A percentile compares a stretch with the other conserved stretches of the same genome.
These are phyloP conservation scores for Drosophila flavopinicola DNA, from an alignment of 2,888 invertebrate genomes.

Conservation along the genomic window DNA sequence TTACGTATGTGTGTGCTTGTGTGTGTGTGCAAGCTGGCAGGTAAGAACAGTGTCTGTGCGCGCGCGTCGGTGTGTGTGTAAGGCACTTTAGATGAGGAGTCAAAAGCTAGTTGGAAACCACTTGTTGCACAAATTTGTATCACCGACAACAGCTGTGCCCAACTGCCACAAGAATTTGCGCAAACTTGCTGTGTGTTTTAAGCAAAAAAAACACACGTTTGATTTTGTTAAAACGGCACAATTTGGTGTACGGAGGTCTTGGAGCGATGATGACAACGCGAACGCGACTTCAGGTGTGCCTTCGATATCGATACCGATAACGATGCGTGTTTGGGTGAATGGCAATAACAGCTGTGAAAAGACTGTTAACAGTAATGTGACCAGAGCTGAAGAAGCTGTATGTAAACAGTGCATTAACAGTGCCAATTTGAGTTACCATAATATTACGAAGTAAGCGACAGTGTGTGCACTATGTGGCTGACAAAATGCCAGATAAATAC, in stretches of 20 bases:
- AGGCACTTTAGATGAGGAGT: constrained; percentile 58
- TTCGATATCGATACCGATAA: constrained; percentile 16
- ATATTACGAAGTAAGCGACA: too few species aligned
- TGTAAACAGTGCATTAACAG: constrained; percentile 6
- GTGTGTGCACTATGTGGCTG: too few species aligned
- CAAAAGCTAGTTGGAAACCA: constrained; percentile 54
- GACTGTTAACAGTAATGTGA: constrained; percentile 6
- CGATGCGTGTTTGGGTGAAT: constrained; percentile 22
- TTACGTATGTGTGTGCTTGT: constrained; percentile 19
- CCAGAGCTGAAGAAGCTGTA: neutral
- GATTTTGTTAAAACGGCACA: constrained; percentile 47
- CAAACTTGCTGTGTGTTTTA: constrained; percentile 35
- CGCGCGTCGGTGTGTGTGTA: constrained; percentile 39
- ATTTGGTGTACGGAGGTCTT: constrained; percentile 47
- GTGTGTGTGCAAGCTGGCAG: constrained; percentile 41
- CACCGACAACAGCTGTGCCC: constrained; percentile 17
- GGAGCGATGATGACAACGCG: constrained; percentile 71
- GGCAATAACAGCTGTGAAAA: constrained; percentile 36
- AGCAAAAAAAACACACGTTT: constrained; percentile 43
- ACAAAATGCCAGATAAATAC: neutral
- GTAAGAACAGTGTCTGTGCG: constrained; percentile 44
- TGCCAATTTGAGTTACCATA: constrained; percentile 28
- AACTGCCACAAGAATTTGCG: constrained; percentile 20
- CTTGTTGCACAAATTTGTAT: constrained; percentile 63
- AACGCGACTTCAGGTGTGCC: constrained; percentile 64